Conservation (phyloP, 2,797 vertebrate species). For the Typhlichthys subterraneus region DNA sequence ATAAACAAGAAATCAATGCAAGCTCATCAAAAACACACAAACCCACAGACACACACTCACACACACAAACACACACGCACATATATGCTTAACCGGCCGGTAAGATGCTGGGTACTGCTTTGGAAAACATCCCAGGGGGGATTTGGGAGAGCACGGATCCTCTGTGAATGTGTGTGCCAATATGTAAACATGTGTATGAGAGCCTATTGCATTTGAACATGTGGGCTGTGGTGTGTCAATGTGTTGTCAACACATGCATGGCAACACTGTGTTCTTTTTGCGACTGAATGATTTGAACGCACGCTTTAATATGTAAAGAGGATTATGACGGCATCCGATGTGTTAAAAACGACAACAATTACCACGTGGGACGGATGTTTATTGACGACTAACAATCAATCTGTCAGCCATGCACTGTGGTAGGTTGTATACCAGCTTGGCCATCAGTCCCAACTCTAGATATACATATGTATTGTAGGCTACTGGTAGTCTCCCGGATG, state of each 20-base stretch:
- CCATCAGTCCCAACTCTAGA: too few relatives aligned
- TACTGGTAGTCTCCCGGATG: too few relatives aligned
- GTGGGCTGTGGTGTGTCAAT: constrained; percentile 35
- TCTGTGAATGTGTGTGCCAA: constrained; percentile 58
- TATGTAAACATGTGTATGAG: constrained; percentile 68
- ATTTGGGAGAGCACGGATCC: constrained; percentile 63
- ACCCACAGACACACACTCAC: constrained; percentile 21
- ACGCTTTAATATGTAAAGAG: constrained; percentile 49
- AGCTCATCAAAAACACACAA: constrained; percentile 20
- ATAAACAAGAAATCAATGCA: constrained; percentile 15
- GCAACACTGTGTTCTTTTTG: constrained; percentile 39
- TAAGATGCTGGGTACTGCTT: constrained; percentile 39
- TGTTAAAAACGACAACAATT: constrained; percentile 65
- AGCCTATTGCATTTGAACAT: constrained; percentile 52
- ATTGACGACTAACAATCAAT: too few relatives aligned
- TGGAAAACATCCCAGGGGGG: constrained; percentile 67
- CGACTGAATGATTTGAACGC: constrained; percentile 55
- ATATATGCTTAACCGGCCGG: constrained; percentile 30
- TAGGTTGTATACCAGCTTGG: too few relatives aligned
- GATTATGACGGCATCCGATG: neutral
- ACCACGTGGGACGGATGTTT: too few relatives aligned
- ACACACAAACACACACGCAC: constrained; percentile 1
- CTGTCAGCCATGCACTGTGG: too few relatives aligned
- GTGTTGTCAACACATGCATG: constrained; percentile 55
- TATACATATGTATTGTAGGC: too few relatives aligned